Conservation (phyloP, 1,140 invertebrate species). For the Calephelis nemesis region DNA sequence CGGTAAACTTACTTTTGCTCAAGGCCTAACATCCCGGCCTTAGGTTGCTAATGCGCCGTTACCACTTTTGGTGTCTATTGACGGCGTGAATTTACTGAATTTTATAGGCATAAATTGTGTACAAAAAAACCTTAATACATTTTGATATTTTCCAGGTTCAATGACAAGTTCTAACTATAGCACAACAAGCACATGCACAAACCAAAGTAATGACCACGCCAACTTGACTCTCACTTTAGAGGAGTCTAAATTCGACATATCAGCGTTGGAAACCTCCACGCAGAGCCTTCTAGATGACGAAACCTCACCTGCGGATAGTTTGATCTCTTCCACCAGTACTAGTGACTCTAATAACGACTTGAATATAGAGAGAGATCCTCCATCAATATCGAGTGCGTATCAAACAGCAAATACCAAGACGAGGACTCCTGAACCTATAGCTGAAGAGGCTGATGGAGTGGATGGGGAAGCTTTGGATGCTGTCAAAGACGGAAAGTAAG, state of each 20-base stretch:
- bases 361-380: conserved; percentile 69
- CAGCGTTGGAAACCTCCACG: conserved; percentile 84
- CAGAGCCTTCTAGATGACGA: conserved; percentile 86
- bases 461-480: conserved; percentile 60
- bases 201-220: conserved; percentile 65
- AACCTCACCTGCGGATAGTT: conserved; percentile 88
- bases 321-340: conserved; percentile 85
- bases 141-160: conserved; percentile 52
- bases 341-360: conserved; percentile 82
- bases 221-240: conserved; percentile 79
- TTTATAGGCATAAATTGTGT: too few relatives aligned
- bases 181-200: conserved; percentile 72
- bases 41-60: too few relatives aligned
- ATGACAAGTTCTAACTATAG: conserved; percentile 77
- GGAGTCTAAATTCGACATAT: conserved; percentile 87
- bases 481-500: conserved; percentile 56
- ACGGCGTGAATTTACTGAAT: too few relatives aligned
- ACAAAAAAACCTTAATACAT: too few relatives aligned
- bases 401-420: conserved; percentile 74
- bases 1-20: too few relatives aligned
- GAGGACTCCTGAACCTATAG: conserved; percentile 54
- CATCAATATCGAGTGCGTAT: conserved; percentile 71
- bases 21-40: too few relatives aligned
- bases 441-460: conserved; percentile 61
- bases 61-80: too few relatives aligned